Evolutionary conservation across 2,113 vertebrate species (phyloP), one percentile per base, ranked within the genome.

Genomic region (Athene noctua): DNA sequence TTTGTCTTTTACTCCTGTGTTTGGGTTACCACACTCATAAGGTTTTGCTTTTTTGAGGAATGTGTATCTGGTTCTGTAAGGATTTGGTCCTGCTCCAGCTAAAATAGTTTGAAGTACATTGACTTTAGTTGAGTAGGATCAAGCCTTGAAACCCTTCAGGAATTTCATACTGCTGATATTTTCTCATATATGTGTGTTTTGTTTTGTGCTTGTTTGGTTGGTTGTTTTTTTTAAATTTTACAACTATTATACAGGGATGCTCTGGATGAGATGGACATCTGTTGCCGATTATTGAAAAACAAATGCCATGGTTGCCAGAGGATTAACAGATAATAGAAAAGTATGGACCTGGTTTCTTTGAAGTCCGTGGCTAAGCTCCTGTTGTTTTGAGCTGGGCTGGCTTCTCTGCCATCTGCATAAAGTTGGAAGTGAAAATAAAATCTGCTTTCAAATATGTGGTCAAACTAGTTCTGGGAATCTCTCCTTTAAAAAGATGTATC

Each of bases 41-140:
- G 21, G 36, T 95, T 96, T 97, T 86, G 42, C 84, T 91, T 94
- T 94, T 94, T 94, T 93, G 71, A 93, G 79, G 79, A 94, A 59
- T 13, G 17, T 51, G 25, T 73, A 3, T 85, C 78, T 70, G 95
- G 36, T 79, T 96, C 54, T 80, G 62, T 91, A 89, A 68, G 88
- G 72, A 68, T 91, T 73, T 94, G 27, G 40, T 80, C 68, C 81
- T 85, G 66, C 85, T 86, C 54, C 80, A 54, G 46, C 63, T 86
- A 52, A 85, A 97, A 79, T 89, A 46, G n/a, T 47, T 68, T 52
- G 27, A 91, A 96, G 26, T 81, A 65, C 1, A 0, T 68, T 85
- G 65, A 85, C 49, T 95, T 79, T 7, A 65, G 61, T 29, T 71
- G 70, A 73, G 42, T 66, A 73, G 84, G 91, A 94, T 42, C 84